Percentiles rank a stretch among this genome's conserved stretches.
phyloP scores from a whole-genome alignment of 2,888 invertebrate genomes.

The Calameuta pallipes region DNA sequence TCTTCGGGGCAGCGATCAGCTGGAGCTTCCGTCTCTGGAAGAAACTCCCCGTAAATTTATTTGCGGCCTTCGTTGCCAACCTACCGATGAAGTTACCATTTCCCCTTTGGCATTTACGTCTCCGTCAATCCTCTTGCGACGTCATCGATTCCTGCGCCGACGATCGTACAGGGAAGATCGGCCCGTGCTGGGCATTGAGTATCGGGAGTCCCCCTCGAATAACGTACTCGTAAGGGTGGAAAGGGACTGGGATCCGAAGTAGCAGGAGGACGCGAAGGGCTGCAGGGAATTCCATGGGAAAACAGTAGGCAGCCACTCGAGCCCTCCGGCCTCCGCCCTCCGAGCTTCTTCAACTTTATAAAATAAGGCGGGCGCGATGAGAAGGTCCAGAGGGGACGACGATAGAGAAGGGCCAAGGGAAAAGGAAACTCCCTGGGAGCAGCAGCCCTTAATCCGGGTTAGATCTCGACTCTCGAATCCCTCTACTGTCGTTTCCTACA shows the following conservation, averaged over 20 bases:
- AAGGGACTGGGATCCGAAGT: too few relatives aligned
- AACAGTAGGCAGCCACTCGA: too few relatives aligned
- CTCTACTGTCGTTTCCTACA: conserved; percentile 21
- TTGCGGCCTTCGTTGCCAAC: neutral
- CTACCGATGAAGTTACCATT: neutral
- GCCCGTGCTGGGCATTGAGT: too few relatives aligned
- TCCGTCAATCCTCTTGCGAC: neutral
- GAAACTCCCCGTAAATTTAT: neutral
- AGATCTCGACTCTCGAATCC: conserved; percentile 39
- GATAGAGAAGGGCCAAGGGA: neutral
- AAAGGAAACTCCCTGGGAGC: neutral
- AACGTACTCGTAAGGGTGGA: too few relatives aligned
- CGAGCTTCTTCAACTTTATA: conserved; percentile 49
- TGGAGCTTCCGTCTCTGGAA: neutral
- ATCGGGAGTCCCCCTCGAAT: too few relatives aligned
- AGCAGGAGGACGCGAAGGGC: too few relatives aligned
- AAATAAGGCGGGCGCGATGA: conserved; percentile 35
- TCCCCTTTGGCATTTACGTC: neutral
- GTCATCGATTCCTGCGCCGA: conserved; percentile 3
- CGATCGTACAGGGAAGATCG: too few relatives aligned
- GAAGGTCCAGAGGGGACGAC: neutral
- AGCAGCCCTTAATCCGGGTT: conserved; percentile 48
- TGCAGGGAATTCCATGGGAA: too few relatives aligned
- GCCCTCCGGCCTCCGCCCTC: conserved; percentile 13
- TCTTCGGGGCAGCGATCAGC: too few relatives aligned